Evolutionary conservation across 2,113 vertebrate species (phyloP).

Genomic region (Pelecanoides urinatrix): DNA sequence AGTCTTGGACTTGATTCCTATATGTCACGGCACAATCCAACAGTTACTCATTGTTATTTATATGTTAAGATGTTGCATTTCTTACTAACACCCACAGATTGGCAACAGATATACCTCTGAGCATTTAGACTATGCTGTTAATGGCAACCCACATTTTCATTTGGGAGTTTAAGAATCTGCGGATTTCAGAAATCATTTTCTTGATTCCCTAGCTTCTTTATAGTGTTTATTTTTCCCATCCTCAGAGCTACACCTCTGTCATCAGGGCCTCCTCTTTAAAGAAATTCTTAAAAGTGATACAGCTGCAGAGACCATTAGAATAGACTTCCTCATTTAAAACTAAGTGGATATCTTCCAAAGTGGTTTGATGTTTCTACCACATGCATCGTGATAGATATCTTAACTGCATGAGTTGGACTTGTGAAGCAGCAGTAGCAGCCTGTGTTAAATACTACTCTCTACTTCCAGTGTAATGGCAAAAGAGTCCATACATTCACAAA

Average conservation of each 20-base stretch:
- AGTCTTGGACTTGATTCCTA: not conserved
- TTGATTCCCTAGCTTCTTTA: not conserved
- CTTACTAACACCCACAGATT: not conserved
- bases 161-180: not conserved
- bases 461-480: not conserved
- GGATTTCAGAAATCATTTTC: not conserved
- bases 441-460: not conserved
- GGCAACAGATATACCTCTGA: not conserved
- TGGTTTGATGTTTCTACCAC: not conserved
- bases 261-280: not conserved
- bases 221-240: not conserved
- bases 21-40: not conserved
- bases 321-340: not conserved
- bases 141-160: not conserved
- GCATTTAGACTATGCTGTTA: not conserved
- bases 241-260: not conserved
- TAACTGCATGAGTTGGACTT: not conserved
- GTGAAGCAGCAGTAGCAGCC: not conserved
- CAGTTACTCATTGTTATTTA: not conserved
- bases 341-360: not conserved
- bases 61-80: not conserved
- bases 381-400: not conserved
- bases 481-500: not conserved
- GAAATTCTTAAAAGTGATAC: not conserved
- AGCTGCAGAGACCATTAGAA: not conserved